Base-by-base conservation (phyloP, 2,113 vertebrate species). In the Galeopterus variegatus region DNA sequence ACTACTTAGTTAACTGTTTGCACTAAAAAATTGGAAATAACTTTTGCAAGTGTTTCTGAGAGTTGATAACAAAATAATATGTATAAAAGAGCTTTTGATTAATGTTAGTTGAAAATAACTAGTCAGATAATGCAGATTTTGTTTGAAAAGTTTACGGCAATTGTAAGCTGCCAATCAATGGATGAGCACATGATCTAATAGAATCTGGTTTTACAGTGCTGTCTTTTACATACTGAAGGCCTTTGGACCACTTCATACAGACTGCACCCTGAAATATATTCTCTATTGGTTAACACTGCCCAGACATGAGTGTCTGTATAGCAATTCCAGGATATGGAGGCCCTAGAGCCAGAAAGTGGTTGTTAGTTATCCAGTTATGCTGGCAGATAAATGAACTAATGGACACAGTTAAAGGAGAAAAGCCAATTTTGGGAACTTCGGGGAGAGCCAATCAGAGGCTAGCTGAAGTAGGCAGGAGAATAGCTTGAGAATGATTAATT, bases 401-500 rank as follows among this genome's bases (percentile, higher is more conserved):
- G 9, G 86, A 31, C 28, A 48, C 36, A 62, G 19, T 69, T 69
- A 54, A 76, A 80, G 21, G 18, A 81, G 19, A 92, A 84, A 81
- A 85, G 4, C 21, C 0, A 19, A 0, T 8, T 21, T 13, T 48
- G 3, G 19, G 41, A 64, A 69, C 8, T 1, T 77, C 8, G 28
- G 21, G 64, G 36, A 50, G 21, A n/a, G 4, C 33, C 2, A 21
- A 13, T 77, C 62, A 85, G 73, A 95, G 4, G 23, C 36, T 62
- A 75, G 36, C 8, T 79, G 36, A 73, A 45, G 23, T 45, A 60
- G 80, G 56, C 23, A 69, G 73, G 6, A 84, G 65, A 77, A 6
- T 8, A 81, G 45, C 54, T 75, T 73, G 0, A 31, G 1, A 58
- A 50, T 79, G 28, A 90, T 58, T 52, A 76, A 24, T 88, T 48